Base-by-base conservation (phyloP, 2,797 vertebrate genomes). In the Hafferia zeledoni region DNA sequence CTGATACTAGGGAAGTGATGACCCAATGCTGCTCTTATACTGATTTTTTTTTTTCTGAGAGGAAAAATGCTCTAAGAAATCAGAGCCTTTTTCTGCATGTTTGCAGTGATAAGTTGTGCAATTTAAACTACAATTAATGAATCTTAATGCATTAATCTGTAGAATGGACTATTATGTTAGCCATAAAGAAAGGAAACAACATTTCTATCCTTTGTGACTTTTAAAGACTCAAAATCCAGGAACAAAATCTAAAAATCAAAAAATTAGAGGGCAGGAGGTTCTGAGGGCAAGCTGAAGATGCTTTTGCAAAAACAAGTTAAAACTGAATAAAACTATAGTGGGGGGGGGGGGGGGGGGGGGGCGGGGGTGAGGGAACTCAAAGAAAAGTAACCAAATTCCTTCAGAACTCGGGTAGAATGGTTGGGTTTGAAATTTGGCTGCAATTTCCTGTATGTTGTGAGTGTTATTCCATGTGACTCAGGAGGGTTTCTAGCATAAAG, bases 401-500 rank as follows among this genome's bases (percentile, higher is more conserved):
- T 93, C 37, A 87, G n/a, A 90, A 39, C 5, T 81, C 13, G 78
- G 39, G 50, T 64, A 80, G 33, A 89, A 68, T 18, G 39, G 6
- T n/a, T 85, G 18, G 9, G 11, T 79, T 72, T 65, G 30, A 78
- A 83, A 78, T 64, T 7, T 85, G 64, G 20, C 61, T 87, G 53
- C 57, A n/a, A 18, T 91, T 91, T 94, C 49, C n/a, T 43, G 44
- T 63, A 25, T 33, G 31, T 64, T 82, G 46, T 89, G 13, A 18
- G 13, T 72, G 64, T 43, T 84, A 27, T 78, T 89, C 64, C 68
- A 41, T 53, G 78, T 90, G 78, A 65, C n/a, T 87, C 67, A 71
- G 53, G 23, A 90, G 41, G 5, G 2, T 81, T 92, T 78, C 65
- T 68, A 61, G 56, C 37, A 83, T 8, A 46, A 72, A 68, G 47